phyloP scores from a whole-genome alignment of 2,888 invertebrate genomes.

The Aphidius colemani region DNA sequence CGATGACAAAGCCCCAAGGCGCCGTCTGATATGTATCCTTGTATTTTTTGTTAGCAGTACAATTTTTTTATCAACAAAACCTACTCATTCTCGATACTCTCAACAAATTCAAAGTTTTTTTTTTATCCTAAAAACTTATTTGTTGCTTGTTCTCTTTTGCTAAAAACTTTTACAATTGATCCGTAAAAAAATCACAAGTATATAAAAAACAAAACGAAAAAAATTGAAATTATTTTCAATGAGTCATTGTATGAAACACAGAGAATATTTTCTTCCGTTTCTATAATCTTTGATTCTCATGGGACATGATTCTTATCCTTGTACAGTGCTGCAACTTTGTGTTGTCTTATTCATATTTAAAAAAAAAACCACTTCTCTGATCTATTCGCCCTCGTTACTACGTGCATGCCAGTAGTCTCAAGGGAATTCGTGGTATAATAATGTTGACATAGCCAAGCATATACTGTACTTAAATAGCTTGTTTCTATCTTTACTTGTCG shows the following conservation, averaged over 20 bases:
- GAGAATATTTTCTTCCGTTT: background rate
- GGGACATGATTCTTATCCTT: constrained; percentile 4
- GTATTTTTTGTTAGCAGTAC: constrained; percentile 14
- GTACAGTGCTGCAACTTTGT: constrained; percentile 7
- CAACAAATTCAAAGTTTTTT: constrained; percentile 25
- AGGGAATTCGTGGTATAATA: constrained; percentile 54
- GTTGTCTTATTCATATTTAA: constrained; percentile 48
- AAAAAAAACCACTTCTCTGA: constrained; percentile 49
- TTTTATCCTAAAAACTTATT: constrained; percentile 17
- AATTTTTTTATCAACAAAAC: constrained; percentile 24
- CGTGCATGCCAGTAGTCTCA: constrained; percentile 40
- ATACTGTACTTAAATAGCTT: constrained; percentile 46
- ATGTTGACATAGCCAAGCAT: constrained; percentile 53
- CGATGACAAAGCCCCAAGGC: constrained; percentile 38
- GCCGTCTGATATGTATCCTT: constrained; percentile 40
- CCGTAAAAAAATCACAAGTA: background rate
- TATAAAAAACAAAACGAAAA: background rate
- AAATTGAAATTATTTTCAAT: background rate
- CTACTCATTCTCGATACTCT: constrained; percentile 17
- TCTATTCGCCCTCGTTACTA: constrained; percentile 41
- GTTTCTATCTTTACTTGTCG: constrained; percentile 33
- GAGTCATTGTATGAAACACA: background rate
- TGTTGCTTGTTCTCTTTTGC: background rate
- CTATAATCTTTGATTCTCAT: background rate
- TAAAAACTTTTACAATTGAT: background rate